Conservation (phyloP, 2,888 invertebrate genomes). For the Pecten maximus region DNA sequence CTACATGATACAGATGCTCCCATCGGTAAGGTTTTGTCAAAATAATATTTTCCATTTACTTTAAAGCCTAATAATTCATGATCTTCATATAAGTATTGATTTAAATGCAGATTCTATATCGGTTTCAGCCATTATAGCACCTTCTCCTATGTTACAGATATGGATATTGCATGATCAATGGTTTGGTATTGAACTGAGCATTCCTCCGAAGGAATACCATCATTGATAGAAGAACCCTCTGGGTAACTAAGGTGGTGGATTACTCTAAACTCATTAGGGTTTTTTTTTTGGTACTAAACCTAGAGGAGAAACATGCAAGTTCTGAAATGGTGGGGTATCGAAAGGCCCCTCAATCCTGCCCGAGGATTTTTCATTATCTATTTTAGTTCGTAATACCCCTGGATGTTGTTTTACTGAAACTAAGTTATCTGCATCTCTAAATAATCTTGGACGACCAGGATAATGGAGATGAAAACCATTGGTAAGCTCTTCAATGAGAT, state of each 20-base stretch:
- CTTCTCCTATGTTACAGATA: background rate
- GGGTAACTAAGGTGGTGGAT: background rate
- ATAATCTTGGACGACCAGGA: background rate
- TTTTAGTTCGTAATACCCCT: background rate
- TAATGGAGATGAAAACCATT: background rate
- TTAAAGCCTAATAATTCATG: background rate
- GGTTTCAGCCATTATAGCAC: background rate
- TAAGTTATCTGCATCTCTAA: background rate
- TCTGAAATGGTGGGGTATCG: background rate
- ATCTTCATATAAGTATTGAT: background rate
- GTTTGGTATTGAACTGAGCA: background rate
- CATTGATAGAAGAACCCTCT: background rate
- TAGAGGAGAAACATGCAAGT: background rate
- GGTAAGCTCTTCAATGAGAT: background rate
- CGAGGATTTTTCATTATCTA: background rate
- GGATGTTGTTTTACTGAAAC: background rate
- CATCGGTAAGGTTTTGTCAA: constrained; percentile 15
- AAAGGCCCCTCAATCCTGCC: background rate
- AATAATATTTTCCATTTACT: background rate
- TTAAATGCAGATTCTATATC: constrained; percentile 31
- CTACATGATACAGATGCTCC: constrained; percentile 19
- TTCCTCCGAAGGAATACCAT: background rate
- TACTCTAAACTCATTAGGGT: background rate
- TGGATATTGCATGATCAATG: background rate
- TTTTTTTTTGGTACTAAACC: background rate